Conservation (phyloP, 1,140 invertebrate genomes). For the Lasaia peninsularis region DNA sequence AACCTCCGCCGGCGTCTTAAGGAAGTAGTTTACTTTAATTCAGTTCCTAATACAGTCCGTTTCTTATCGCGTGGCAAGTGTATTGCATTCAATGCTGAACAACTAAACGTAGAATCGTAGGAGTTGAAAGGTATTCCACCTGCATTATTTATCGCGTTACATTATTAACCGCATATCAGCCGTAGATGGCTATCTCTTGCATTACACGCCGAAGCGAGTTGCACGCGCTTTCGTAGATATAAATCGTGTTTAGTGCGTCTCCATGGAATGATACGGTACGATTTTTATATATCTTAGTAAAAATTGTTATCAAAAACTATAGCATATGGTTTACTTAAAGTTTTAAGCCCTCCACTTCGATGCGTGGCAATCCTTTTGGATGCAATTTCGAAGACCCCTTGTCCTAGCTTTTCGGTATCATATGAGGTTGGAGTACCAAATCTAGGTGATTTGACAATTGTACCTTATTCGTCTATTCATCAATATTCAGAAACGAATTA, state of each 20-base stretch:
- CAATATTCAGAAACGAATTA: too few relatives aligned
- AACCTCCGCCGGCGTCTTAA: not conserved
- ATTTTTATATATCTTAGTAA: not conserved
- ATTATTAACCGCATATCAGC: slow-evolving; percentile 69
- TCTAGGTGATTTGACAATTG: too few relatives aligned
- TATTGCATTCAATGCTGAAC: slow-evolving; percentile 40
- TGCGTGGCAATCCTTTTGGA: too few relatives aligned
- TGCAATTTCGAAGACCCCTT: too few relatives aligned
- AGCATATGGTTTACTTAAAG: too few relatives aligned
- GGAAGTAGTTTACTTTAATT: slow-evolving; percentile 46
- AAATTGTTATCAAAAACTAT: too few relatives aligned
- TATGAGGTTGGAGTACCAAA: too few relatives aligned
- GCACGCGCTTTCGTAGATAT: slow-evolving; percentile 65
- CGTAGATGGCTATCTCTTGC: slow-evolving; percentile 60
- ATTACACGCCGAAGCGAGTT: slow-evolving; percentile 53
- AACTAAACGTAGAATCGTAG: slow-evolving; percentile 25
- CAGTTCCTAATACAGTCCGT: slow-evolving; percentile 50
- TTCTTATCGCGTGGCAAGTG: slow-evolving; percentile 42
- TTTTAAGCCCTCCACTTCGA: too few relatives aligned
- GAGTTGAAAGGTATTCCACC: slow-evolving; percentile 54
- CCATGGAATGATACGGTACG: slow-evolving; percentile 30
- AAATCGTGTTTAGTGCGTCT: slow-evolving; percentile 38
- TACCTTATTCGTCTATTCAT: too few relatives aligned
- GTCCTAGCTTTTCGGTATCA: too few relatives aligned
- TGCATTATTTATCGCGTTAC: slow-evolving; percentile 69